Percentiles rank a stretch among this genome's conserved stretches.
These are phyloP conservation scores for Polydesmus complanatus DNA, from an alignment of 2,888 invertebrate species.

Conservation along the genomic window DNA sequence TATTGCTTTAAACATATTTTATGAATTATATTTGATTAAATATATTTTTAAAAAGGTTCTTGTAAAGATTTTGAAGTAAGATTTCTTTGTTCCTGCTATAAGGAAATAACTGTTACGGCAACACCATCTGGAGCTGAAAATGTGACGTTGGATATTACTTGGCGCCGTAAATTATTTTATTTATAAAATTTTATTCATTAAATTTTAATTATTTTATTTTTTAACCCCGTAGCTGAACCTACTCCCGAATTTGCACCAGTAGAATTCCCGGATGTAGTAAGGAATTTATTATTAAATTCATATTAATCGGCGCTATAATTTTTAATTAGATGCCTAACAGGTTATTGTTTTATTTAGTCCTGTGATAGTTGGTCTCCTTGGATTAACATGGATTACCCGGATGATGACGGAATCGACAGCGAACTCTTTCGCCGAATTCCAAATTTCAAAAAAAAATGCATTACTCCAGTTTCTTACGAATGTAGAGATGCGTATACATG, in stretches of 20 bases:
- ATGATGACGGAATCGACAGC: conserved; percentile 22
- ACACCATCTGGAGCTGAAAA: background rate
- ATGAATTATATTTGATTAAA: no score
- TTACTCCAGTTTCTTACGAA: conserved; percentile 17
- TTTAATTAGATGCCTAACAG: no score
- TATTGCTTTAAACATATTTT: background rate
- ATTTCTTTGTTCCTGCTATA: conserved; percentile 23
- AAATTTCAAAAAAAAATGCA: conserved; percentile 22
- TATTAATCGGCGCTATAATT: no score
- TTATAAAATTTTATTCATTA: background rate
- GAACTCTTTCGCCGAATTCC: conserved; percentile 24
- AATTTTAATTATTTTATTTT: background rate
- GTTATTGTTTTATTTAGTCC: background rate
- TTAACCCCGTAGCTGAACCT: background rate
- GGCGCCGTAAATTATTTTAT: background rate
- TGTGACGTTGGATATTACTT: no score
- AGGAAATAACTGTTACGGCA: conserved; percentile 8
- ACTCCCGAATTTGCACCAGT: background rate
- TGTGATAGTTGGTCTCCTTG: conserved; percentile 39
- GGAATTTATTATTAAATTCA: no score
- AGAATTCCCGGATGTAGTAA: no score
- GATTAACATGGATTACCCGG: conserved; percentile 27
- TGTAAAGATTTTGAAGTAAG: conserved; percentile 26
- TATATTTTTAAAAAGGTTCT: conserved; percentile 11
- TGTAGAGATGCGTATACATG: conserved; percentile 13